Percentiles rank a stretch among this genome's conserved stretches.
Conservation (phyloP, 2,113 vertebrate species). For the Tetraodon nigroviridis region DNA sequence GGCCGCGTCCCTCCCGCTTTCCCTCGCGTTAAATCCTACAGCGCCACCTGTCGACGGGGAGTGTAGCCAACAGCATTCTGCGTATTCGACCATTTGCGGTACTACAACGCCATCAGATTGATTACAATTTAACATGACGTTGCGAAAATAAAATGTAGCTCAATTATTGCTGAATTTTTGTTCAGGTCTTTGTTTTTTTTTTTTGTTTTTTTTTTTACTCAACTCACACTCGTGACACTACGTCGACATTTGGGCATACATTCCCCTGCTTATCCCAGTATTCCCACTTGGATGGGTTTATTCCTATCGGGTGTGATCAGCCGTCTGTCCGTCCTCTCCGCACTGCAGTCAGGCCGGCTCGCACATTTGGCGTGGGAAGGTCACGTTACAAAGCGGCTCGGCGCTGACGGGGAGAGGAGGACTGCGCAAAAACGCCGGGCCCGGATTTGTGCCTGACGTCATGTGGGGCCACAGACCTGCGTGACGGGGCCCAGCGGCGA, state of each 20-base stretch:
- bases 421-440: constrained; percentile 74
- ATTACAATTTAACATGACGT: not conserved
- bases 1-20: constrained; percentile 5
- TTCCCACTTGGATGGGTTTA: too few relatives aligned
- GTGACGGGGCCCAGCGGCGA: constrained; percentile 51
- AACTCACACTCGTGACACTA: too few relatives aligned
- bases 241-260: too few relatives aligned
- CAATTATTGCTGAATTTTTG: not conserved
- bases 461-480: constrained; percentile 65
- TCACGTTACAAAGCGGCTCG: constrained; percentile 56
- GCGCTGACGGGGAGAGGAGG: constrained; percentile 23
- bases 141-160: not conserved
- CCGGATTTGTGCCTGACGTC: constrained; percentile 73
- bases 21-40: fast-evolving
- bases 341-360: constrained; percentile 64
- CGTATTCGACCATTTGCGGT: not conserved
- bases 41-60: constrained; percentile 27
- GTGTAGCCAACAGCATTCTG: not conserved
- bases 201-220: too few relatives aligned
- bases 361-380: constrained; percentile 61
- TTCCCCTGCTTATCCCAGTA: too few relatives aligned
- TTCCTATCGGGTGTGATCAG: not conserved
- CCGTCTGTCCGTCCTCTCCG: constrained; percentile 30
- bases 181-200: too few relatives aligned
- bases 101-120: constrained; percentile 11